Base-by-base conservation (phyloP, 2,888 invertebrate species). In the Drosophila neoperkinsi region DNA sequence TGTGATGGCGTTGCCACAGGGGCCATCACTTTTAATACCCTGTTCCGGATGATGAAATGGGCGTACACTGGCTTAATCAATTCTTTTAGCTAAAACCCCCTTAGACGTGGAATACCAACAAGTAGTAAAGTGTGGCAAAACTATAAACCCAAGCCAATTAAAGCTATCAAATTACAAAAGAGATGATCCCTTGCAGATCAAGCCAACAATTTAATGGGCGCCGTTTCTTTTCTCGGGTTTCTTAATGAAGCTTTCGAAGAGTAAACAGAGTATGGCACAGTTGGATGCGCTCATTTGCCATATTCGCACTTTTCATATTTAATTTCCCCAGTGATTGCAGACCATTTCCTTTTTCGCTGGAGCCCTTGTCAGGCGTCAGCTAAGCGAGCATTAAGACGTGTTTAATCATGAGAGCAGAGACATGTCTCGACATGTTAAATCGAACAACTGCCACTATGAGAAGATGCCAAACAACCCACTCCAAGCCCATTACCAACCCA, bases 251-350 rank as follows among this genome's bases (percentile, higher is more conserved):
- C n/a, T 36, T 13, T 9, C 21, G 43, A 10, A 25, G 28, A 30
- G 21, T 10, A 3, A 33, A 28, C 33, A 68, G 56, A 21, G 68
- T 25, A 56, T 50, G 18, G 1, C 6, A 6, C 34, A 43, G 50
- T 57, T 31, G 28, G 5, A 9, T 30, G 18, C 6, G 10, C 34
- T 11, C 21, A 0, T 1, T 34, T 10, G n/a, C 3, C 34, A 51
- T 34, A n/a, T 18, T 51, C 38, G n/a, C 36, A 46, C 50, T 58
- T 69, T 71, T 46, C 31, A 36, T 60, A 50, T 74, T 87, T 88
- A 88, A 84, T 84, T 88, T 84, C 88, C 84, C 84, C 62, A 52
- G 84, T 67, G 82, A 82, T 56, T 81, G 74, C 46, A 31, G 60
- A 25, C 61, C 63, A 65, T 79, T 82, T 75, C 53, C 71, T 75